Base-by-base conservation (phyloP, 2,797 vertebrate species). In the Gobionotothen gibberifrons region DNA sequence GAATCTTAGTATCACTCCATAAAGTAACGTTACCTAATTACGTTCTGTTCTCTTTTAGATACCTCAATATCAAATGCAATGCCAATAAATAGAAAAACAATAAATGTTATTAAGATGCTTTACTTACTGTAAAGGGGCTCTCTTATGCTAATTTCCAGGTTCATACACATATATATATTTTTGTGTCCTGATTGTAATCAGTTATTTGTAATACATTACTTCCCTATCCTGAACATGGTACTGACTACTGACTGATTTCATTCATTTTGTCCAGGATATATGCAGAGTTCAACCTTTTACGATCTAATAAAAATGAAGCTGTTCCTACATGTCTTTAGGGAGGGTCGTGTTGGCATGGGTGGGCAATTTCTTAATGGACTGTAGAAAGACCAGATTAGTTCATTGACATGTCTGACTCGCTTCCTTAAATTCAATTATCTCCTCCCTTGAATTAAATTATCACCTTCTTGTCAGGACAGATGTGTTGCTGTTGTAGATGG, bases 381-480 rank as follows among this genome's bases (percentile, higher is more conserved):
- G 90, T 80, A 86, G 86, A 87, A 85, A 74, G 84, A 92, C 70
- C 85, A 82, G 86, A 93, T 94, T 92, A 92, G 89, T 87, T 85
- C 84, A 90, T 87, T 92, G 90, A 88, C 87, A 88, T 85, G 84
- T 81, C 81, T 87, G 81, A 88, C 83, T 88, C 72, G 72, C 86
- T 86, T 73, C 60, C 83, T 84, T 79, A 79, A 85, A 92, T 91
- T 85, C 87, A 91, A 93, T 93, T 90, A 93, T 83, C 72, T 72
- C 46, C 70, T 81, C 78, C 67, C 81, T 68, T 78, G 80, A 84
- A 87, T 90, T 79, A 82, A 89, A 87, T 83, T 64, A 86, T 87
- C 78, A 87, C 74, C 84, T 85, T 83, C 81, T 81, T 89, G 78
- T 89, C 85, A 76, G 73, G 76, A 86, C 76, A 84, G 82, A 90